These are phyloP conservation scores for Chaetops frenatus DNA, from an alignment of 2,113 vertebrate species.

Conservation along the genomic window DNA sequence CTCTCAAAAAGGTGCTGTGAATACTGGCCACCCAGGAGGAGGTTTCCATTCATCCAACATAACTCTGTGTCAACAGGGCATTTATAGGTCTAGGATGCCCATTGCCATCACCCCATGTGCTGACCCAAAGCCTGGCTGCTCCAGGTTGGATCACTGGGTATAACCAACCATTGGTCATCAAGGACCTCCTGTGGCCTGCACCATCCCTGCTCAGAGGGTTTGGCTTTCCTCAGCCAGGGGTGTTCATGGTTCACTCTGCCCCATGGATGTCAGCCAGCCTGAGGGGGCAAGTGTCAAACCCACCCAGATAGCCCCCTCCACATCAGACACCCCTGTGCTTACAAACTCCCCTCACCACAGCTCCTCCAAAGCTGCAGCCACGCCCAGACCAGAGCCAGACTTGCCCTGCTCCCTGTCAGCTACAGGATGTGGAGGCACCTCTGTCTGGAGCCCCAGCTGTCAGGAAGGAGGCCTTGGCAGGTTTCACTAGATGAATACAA, in stretches of 20 bases:
- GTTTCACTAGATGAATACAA: background rate
- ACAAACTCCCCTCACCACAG: background rate
- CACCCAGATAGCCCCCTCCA: background rate
- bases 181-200: background rate
- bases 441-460: background rate
- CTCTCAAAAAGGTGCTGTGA: background rate
- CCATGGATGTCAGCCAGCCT: background rate
- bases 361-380: constrained; percentile 10
- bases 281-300: background rate
- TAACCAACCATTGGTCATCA: rapidly evolving
- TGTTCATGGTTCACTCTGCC: background rate
- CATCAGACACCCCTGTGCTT: background rate
- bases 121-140: background rate
- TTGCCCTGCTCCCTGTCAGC: background rate
- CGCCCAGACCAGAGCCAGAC: background rate
- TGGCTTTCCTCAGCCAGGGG: background rate
- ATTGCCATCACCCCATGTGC: background rate
- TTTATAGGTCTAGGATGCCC: background rate
- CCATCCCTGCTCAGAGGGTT: background rate
- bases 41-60: background rate
- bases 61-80: background rate
- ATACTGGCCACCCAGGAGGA: background rate
- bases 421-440: background rate
- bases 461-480: constrained; percentile 15
- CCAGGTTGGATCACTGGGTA: background rate